Conservation (phyloP, 1,140 invertebrate genomes). For the Stenopsyche tienmushanensis region DNA sequence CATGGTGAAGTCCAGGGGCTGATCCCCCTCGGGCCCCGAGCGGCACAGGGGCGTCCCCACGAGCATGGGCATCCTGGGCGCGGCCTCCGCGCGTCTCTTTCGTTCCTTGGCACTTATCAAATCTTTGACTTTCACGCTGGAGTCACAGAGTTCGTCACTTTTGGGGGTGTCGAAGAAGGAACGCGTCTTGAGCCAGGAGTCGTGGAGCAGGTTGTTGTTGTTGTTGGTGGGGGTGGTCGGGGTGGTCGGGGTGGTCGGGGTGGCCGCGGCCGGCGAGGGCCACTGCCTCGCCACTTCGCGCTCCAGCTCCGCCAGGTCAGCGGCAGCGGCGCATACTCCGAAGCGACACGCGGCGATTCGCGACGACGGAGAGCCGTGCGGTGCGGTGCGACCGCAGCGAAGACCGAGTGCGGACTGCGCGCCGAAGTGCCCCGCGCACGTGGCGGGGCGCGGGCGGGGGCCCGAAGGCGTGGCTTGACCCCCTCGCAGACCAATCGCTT, state of each 20-base stretch:
- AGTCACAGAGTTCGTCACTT: no score
- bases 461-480: conserved; percentile 27
- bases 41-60: conserved; percentile 42
- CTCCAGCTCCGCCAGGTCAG: conserved; percentile 23
- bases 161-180: conserved; percentile 1
- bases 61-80: conserved; percentile 43
- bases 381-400: conserved; percentile 13
- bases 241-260: no score
- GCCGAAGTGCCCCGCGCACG: conserved; percentile 23
- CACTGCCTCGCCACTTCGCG: conserved; percentile 11
- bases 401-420: conserved; percentile 14
- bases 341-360: neutral
- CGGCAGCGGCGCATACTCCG: neutral
- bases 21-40: conserved; percentile 43
- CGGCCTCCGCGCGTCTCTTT: neutral
- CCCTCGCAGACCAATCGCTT: conserved; percentile 33
- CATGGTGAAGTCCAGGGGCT: conserved; percentile 55
- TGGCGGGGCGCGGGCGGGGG: conserved; percentile 19
- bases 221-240: conserved; percentile 26
- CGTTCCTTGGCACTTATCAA: no score
- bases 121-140: no score
- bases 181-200: conserved; percentile 16
- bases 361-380: neutral
- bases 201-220: conserved; percentile 29
- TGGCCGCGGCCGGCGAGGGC: conserved; percentile 17